Conservation (phyloP, 2,888 invertebrate species). For the Drosophila fungiperda region DNA sequence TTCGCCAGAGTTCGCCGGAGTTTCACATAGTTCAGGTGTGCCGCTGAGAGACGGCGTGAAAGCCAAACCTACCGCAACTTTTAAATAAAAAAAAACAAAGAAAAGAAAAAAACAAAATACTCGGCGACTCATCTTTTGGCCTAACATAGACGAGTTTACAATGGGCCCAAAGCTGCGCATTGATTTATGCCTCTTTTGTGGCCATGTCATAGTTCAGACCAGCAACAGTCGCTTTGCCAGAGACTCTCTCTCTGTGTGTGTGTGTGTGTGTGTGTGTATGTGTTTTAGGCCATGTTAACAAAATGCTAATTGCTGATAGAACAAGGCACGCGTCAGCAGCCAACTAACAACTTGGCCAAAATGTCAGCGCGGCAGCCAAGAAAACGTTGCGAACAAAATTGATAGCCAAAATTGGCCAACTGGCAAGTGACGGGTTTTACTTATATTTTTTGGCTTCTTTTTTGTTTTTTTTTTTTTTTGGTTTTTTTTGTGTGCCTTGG, state of each 20-base stretch:
- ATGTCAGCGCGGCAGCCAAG: conserved; percentile 63
- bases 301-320: conserved; percentile 68
- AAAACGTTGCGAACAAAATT: conserved; percentile 58
- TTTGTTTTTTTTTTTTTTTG: neutral
- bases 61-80: conserved; percentile 69
- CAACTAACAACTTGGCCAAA: conserved; percentile 47
- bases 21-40: conserved; percentile 69
- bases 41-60: conserved; percentile 69
- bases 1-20: conserved; percentile 11
- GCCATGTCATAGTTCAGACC: conserved; percentile 70
- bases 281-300: conserved; percentile 46
- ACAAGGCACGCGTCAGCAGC: conserved; percentile 61
- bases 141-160: conserved; percentile 48
- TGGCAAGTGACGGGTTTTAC: conserved; percentile 57
- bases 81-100: conserved; percentile 4
- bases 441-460: neutral
- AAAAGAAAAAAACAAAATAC: conserved; percentile 1
- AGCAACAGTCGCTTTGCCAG: conserved; percentile 21
- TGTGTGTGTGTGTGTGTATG: conserved; percentile 8
- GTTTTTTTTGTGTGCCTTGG: conserved; percentile 10
- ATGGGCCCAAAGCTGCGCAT: conserved; percentile 43
- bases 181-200: conserved; percentile 64
- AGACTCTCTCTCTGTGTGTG: neutral
- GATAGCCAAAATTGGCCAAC: conserved; percentile 70
- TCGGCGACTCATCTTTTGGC: conserved; percentile 56